These are phyloP conservation scores for Nezara viridula DNA, from an alignment of 2,888 invertebrate genomes.

Conservation along the genomic window DNA sequence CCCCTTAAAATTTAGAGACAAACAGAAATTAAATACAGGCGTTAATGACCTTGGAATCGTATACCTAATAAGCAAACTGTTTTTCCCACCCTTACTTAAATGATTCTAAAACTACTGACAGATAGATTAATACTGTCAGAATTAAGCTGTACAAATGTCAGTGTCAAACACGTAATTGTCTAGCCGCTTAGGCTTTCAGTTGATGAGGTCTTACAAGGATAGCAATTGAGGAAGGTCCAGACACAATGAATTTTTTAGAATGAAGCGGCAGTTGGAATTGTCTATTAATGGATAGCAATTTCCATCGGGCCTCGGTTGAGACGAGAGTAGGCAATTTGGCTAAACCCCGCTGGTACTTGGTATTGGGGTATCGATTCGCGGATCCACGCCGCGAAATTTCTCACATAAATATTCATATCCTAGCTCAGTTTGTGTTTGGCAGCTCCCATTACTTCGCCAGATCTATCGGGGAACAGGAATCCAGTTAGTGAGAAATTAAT, in stretches of 20 bases:
- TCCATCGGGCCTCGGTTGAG: not conserved
- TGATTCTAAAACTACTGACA: not conserved
- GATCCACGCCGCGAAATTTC: not conserved
- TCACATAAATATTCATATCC: slow-evolving; percentile 29
- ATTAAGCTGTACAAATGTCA: not conserved
- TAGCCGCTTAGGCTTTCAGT: not conserved
- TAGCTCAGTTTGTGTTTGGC: not conserved
- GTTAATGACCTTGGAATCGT: too few relatives aligned
- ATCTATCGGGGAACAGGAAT: not conserved
- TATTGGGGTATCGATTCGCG: not conserved
- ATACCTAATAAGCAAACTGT: too few relatives aligned
- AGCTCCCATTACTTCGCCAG: not conserved
- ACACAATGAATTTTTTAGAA: not conserved
- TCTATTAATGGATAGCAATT: slow-evolving; percentile 7
- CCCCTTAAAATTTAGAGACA: too few relatives aligned
- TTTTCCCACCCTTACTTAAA: not conserved
- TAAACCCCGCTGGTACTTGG: not conserved
- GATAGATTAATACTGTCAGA: not conserved
- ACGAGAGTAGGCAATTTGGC: not conserved
- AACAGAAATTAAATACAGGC: too few relatives aligned
- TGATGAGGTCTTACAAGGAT: not conserved
- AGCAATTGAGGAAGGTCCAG: not conserved
- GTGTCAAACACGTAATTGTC: not conserved
- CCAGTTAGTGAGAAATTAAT: not conserved
- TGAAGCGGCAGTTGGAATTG: not conserved